These are phyloP conservation scores for Liposcelis brunnea DNA, from an alignment of 2,888 invertebrate species.

Conservation along the genomic window DNA sequence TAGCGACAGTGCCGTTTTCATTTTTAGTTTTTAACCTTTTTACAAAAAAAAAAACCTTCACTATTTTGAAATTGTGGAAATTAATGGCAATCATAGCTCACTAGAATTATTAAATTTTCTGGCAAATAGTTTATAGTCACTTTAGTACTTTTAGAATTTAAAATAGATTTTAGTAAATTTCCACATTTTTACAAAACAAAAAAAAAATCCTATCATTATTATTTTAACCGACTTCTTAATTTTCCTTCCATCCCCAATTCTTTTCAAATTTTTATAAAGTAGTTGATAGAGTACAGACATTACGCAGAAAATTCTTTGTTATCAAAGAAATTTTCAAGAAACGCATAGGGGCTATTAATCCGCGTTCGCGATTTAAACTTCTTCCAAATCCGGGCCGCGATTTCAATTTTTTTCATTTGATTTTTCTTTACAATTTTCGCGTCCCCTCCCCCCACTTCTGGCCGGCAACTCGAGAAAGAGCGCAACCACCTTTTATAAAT, in stretches of 20 bases:
- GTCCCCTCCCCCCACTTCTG: slow-evolving; percentile 11
- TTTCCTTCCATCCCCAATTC: background rate
- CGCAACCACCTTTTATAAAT: no score
- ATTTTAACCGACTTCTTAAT: no score
- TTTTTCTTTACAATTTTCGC: background rate
- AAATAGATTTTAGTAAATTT: slow-evolving; percentile 2
- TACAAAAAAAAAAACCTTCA: no score
- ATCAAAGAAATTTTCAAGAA: slow-evolving; percentile 9
- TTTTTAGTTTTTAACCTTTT: slow-evolving; percentile 13
- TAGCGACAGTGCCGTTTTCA: slow-evolving; percentile 7
- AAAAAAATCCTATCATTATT: no score
- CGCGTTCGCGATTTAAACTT: no score
- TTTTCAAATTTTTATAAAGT: slow-evolving; percentile 14
- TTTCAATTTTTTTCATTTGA: background rate
- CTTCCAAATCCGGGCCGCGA: no score
- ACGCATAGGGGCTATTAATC: background rate
- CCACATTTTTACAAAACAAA: background rate
- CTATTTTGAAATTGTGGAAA: no score
- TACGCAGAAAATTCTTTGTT: slow-evolving; percentile 23
- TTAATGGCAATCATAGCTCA: no score
- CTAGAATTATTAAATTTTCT: slow-evolving; percentile 7
- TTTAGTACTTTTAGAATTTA: no score
- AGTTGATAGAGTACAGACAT: background rate
- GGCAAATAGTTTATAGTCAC: no score
- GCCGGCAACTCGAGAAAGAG: background rate